Evolutionary conservation across 2,113 vertebrate genomes (phyloP).

Genomic region (Scomber colias): DNA sequence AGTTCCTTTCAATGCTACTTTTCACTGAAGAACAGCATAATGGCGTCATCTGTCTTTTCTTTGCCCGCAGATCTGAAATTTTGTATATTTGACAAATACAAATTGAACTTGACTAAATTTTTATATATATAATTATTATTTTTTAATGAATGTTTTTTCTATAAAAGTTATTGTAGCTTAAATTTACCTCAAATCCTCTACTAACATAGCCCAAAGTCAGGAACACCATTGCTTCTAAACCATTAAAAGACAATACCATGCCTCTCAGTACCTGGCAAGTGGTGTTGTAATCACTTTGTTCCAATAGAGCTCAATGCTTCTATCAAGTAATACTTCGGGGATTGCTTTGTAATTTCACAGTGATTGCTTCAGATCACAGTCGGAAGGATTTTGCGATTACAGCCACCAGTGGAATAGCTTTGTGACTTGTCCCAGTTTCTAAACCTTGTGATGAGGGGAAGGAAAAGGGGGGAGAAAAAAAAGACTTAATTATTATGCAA

Average conservation of each 20-base stretch:
- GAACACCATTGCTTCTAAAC: slow-evolving; percentile 39
- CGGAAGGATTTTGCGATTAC: slow-evolving; percentile 65
- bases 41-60: not conserved
- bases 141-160: not conserved
- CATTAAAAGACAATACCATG: slow-evolving; percentile 36
- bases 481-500: slow-evolving; percentile 52
- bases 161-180: not conserved
- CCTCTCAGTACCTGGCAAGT: slow-evolving; percentile 57
- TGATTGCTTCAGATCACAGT: slow-evolving; percentile 73
- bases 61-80: not conserved
- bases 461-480: not conserved
- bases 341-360: slow-evolving; percentile 79
- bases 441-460: slow-evolving; percentile 45
- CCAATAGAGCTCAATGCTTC: slow-evolving; percentile 45
- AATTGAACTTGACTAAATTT: not conserved
- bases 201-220: slow-evolving; percentile 5
- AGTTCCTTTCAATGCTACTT: not conserved
- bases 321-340: slow-evolving; percentile 71
- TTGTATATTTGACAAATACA: not conserved
- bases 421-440: slow-evolving; percentile 61
- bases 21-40: not conserved
- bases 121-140: not conserved
- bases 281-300: slow-evolving; percentile 62
- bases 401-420: slow-evolving; percentile 54
- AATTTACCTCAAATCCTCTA: slow-evolving; percentile 11